These are phyloP conservation scores for Pandemis corylana DNA, from an alignment of 2,888 invertebrate species.

Conservation along the genomic window DNA sequence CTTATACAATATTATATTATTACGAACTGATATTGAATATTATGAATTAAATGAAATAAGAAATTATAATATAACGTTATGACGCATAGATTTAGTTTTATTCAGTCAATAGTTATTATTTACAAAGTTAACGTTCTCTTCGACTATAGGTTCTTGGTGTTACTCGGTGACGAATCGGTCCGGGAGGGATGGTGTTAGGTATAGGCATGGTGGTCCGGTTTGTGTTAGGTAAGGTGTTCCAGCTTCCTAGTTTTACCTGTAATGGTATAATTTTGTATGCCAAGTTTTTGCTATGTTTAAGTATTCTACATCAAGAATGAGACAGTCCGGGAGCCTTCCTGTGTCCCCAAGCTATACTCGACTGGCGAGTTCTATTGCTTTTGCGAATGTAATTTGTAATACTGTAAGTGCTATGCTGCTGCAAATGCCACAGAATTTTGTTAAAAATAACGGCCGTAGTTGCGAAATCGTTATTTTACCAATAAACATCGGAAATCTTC, in stretches of 20 bases:
- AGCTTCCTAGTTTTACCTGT: slow-evolving; percentile 2
- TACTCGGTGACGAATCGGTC: background rate
- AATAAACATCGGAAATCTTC: too few species aligned
- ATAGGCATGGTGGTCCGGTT: background rate
- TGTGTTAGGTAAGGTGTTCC: background rate
- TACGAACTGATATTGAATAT: slow-evolving; percentile 9
- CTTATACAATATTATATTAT: slow-evolving; percentile 18
- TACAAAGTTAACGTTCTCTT: slow-evolving; percentile 3
- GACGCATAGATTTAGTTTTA: slow-evolving; percentile 17
- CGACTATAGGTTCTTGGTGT: background rate
- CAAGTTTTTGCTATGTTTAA: too few species aligned
- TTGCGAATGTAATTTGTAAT: background rate
- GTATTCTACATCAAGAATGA: too few species aligned
- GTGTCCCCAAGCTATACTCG: background rate
- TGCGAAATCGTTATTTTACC: background rate
- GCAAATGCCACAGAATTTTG: background rate
- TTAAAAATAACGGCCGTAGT: background rate
- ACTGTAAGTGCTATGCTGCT: background rate
- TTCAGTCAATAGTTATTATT: background rate
- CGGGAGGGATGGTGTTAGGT: background rate
- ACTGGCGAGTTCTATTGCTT: background rate
- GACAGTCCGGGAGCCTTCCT: background rate
- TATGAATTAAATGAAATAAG: slow-evolving; percentile 25
- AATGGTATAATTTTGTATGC: background rate
- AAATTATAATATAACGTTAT: slow-evolving; percentile 16